These are phyloP conservation scores for Pinna nobilis DNA, from an alignment of 1,140 invertebrate species.

Conservation along the genomic window DNA sequence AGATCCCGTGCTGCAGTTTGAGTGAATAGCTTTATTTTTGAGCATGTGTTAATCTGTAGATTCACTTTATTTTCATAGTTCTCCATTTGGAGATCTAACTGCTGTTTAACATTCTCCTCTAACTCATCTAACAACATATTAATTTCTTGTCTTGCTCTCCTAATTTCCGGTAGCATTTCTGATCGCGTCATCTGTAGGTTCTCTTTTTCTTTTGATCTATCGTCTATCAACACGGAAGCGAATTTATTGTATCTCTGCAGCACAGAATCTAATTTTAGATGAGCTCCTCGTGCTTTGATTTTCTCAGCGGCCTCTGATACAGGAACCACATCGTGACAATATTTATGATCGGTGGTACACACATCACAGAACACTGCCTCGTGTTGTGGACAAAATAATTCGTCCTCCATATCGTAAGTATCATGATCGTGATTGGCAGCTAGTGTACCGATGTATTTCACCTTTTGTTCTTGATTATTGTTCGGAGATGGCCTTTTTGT, in stretches of 20 bases:
- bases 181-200: conserved; percentile 2
- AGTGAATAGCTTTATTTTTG: background rate
- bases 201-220: conserved; percentile 2
- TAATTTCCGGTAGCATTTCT: conserved; percentile 1
- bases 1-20: background rate
- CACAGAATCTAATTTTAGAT: conserved; percentile 2
- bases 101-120: background rate
- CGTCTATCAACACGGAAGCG: conserved; percentile 6
- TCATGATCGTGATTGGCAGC: conserved; percentile 16
- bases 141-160: background rate
- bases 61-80: background rate
- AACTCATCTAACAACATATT: background rate
- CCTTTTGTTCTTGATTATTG: background rate
- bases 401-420: conserved; percentile 14
- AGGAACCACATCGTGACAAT: conserved; percentile 5
- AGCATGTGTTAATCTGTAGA: background rate
- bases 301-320: background rate
- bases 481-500: background rate
- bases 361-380: background rate
- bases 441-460: conserved; percentile 10
- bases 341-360: conserved; percentile 6
- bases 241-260: conserved; percentile 9
- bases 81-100: background rate
- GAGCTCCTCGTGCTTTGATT: background rate
- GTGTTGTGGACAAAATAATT: conserved; percentile 17